Evolutionary conservation across 92 coral and sea anemone species (phyloP).

Genomic region (Parazoanthus darwini): DNA sequence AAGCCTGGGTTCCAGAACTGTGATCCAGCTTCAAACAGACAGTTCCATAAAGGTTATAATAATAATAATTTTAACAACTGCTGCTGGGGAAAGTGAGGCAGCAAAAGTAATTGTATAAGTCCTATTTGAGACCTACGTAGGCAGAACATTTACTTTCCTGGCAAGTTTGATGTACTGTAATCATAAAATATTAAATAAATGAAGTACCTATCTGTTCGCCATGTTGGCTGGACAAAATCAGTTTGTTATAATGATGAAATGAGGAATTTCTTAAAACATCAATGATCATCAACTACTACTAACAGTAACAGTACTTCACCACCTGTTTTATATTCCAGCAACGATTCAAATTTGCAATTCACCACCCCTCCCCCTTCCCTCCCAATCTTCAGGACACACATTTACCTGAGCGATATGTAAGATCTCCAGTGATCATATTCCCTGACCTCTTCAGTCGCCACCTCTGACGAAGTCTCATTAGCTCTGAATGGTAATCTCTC

Average conservation of each 20-base stretch:
- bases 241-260: no score
- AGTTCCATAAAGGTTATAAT: background rate
- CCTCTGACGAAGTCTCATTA: constrained; percentile 83
- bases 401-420: constrained; percentile 92
- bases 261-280: no score
- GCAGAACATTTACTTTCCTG: no score
- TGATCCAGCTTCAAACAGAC: constrained; percentile 77
- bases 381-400: background rate
- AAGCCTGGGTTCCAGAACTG: constrained; percentile 98
- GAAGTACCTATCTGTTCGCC: background rate
- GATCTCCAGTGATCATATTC: constrained; percentile 84
- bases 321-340: background rate
- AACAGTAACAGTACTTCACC: background rate
- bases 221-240: no score
- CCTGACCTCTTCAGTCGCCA: constrained; percentile 94
- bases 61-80: no score
- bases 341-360: constrained; percentile 48
- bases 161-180: background rate
- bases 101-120: no score
- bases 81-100: no score
- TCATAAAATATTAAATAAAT: no score
- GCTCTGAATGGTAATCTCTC: constrained; percentile 90
- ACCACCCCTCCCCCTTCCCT: constrained; percentile 36
- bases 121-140: no score
- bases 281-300: no score